Percentiles rank a stretch among this genome's conserved stretches.
These are phyloP conservation scores for Ligdia adustata DNA, from an alignment of 2,888 invertebrate species.

Conservation along the genomic window DNA sequence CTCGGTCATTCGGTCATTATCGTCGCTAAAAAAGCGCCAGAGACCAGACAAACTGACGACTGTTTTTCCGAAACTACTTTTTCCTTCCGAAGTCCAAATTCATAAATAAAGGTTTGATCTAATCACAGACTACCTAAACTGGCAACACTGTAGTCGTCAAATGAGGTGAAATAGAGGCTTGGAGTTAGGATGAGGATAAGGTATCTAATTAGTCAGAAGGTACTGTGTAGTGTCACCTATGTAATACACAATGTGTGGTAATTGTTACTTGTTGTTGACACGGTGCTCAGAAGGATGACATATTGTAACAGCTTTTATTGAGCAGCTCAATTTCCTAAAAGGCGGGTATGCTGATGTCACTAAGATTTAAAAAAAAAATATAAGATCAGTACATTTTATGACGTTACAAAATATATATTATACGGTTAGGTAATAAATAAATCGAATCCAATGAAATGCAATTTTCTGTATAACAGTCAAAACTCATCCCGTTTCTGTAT, in stretches of 20 bases:
- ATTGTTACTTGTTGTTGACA: conserved; percentile 30
- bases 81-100: neutral
- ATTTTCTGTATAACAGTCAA: too few species aligned
- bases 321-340: neutral
- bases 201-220: conserved; percentile 51
- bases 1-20: too few species aligned
- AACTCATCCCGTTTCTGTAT: too few species aligned
- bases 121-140: neutral
- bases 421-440: too few species aligned
- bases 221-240: conserved; percentile 28
- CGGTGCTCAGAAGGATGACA: neutral
- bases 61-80: neutral
- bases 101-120: neutral
- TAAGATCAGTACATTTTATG: too few species aligned
- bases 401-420: too few species aligned
- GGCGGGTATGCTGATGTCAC: too few species aligned
- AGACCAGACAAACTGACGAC: too few species aligned
- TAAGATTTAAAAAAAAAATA: neutral
- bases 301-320: conserved; percentile 7
- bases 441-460: too few species aligned
- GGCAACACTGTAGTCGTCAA: conserved; percentile 51
- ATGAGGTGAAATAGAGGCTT: conserved; percentile 46
- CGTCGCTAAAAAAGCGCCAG: neutral
- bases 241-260: conserved; percentile 28
- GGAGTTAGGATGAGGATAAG: conserved; percentile 49